Percentiles rank a stretch among this genome's conserved stretches.
Evolutionary conservation across 2,113 vertebrate species (phyloP).

Genomic region (Archilochus colubris): DNA sequence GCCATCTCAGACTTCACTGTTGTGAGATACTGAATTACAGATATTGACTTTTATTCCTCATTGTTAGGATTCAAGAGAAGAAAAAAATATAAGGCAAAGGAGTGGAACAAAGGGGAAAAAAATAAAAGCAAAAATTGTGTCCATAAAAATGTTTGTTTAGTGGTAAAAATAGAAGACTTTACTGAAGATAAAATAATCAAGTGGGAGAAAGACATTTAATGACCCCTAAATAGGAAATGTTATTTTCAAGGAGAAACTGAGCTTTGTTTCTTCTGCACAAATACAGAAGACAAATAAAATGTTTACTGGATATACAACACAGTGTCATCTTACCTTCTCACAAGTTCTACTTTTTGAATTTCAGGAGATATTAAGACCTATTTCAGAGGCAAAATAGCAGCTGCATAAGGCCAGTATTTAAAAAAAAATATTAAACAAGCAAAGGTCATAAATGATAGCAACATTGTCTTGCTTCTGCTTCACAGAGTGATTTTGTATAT

Average conservation of each 20-base stretch:
- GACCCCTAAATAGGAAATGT: slow-evolving; percentile 22
- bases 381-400: neutral
- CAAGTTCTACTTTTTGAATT: neutral
- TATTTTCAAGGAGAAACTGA: slow-evolving; percentile 5
- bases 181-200: slow-evolving; percentile 50
- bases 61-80: neutral
- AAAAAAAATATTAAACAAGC: neutral
- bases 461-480: neutral
- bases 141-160: slow-evolving; percentile 63
- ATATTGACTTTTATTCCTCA: slow-evolving; percentile 28
- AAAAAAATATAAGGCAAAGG: neutral
- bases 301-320: neutral
- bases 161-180: slow-evolving; percentile 63
- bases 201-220: slow-evolving; percentile 21
- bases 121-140: neutral
- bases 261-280: neutral
- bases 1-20: neutral
- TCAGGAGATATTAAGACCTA: neutral
- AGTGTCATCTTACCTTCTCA: neutral
- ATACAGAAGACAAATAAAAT: neutral
- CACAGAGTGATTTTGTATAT: neutral
- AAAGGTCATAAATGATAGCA: neutral
- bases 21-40: neutral
- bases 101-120: neutral
- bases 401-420: neutral